phyloP scores from a whole-genome alignment of 2,797 vertebrate genomes.

The Aulostomus chinensis region DNA sequence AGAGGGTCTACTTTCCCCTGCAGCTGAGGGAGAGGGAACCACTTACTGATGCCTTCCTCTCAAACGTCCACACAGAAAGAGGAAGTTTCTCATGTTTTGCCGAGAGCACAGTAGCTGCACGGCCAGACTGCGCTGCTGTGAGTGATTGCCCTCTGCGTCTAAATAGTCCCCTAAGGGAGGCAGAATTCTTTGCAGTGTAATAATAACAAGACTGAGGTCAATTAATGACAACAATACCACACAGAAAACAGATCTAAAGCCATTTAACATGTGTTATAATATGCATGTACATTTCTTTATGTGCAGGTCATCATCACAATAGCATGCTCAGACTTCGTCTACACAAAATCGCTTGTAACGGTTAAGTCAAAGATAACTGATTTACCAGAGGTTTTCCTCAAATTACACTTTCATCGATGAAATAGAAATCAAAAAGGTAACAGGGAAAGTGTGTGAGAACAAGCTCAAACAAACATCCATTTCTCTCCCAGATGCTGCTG shows the following conservation, averaged over 20 bases:
- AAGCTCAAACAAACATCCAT: conserved; percentile 27
- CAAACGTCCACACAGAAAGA: conserved; percentile 65
- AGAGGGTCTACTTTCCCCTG: conserved; percentile 78
- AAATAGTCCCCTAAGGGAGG: conserved; percentile 65
- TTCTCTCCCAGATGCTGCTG: conserved; percentile 52
- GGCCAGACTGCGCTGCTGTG: conserved; percentile 61
- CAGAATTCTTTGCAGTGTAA: conserved; percentile 56
- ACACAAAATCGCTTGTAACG: conserved; percentile 9
- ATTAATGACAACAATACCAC: conserved; percentile 49
- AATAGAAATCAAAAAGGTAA: conserved; percentile 32
- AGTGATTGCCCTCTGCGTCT: conserved; percentile 67
- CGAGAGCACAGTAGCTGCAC: conserved; percentile 69
- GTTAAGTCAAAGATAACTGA: conserved; percentile 18
- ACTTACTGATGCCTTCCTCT: conserved; percentile 73
- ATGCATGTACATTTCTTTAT: too few relatives aligned
- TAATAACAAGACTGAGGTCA: conserved; percentile 66
- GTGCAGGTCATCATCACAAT: too few relatives aligned
- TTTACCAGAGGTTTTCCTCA: neutral
- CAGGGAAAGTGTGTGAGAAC: conserved; percentile 54
- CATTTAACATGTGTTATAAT: too few relatives aligned
- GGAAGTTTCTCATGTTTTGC: conserved; percentile 79
- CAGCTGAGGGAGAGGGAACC: conserved; percentile 71
- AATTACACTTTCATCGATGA: neutral
- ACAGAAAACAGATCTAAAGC: conserved; percentile 32
- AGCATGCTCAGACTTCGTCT: neutral